Conservation (phyloP, 2,888 invertebrate species). For the Sesamia inferens region DNA sequence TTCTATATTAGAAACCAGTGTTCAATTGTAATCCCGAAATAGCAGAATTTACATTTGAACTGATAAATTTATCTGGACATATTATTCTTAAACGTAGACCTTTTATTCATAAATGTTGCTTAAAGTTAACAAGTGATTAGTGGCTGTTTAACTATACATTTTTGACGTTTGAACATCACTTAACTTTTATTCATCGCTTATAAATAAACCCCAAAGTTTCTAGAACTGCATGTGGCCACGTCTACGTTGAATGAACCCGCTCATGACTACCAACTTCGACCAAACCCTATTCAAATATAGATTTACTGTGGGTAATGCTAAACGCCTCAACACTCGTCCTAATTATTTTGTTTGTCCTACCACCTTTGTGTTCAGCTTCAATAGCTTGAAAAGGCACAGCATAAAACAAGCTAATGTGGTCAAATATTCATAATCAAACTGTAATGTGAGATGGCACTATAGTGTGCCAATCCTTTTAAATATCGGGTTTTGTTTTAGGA, state of each 20-base stretch:
- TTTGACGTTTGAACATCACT: too few relatives aligned
- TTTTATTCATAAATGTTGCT: too few relatives aligned
- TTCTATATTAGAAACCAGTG: too few relatives aligned
- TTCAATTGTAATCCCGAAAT: too few relatives aligned
- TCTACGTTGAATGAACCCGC: background rate
- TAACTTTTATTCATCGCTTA: too few relatives aligned
- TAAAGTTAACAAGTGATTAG: too few relatives aligned
- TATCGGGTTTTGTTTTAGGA: constrained; percentile 35
- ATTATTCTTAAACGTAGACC: too few relatives aligned
- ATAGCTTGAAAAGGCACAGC: constrained; percentile 60
- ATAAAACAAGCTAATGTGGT: constrained; percentile 78
- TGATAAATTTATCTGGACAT: too few relatives aligned
- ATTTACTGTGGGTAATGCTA: constrained; percentile 77
- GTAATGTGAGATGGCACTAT: constrained; percentile 63
- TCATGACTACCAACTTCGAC: constrained; percentile 7
- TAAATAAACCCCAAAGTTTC: too few relatives aligned
- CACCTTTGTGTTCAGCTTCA: constrained; percentile 44
- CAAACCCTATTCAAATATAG: constrained; percentile 75
- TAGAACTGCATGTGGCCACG: too few relatives aligned
- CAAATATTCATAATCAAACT: constrained; percentile 66
- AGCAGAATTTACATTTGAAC: too few relatives aligned
- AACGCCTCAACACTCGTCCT: constrained; percentile 85
- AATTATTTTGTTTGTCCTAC: constrained; percentile 81
- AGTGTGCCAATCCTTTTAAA: constrained; percentile 36
- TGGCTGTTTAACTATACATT: too few relatives aligned